phyloP scores from a whole-genome alignment of 2,888 invertebrate species.

The Amiota minor region DNA sequence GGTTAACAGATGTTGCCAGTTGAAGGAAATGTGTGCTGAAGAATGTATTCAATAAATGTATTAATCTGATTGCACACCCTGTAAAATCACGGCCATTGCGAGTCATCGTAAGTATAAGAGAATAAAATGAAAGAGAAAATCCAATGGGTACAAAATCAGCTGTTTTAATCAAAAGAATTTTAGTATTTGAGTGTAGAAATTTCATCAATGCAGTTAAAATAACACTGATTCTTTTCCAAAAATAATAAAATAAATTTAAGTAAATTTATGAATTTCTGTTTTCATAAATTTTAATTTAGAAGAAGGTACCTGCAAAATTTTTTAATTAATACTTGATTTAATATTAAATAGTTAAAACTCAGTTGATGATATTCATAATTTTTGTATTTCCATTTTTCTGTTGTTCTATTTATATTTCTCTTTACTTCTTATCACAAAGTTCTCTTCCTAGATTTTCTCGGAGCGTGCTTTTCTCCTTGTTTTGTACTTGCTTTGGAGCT shows the following conservation, averaged over 20 bases:
- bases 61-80: no score
- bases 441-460: background rate
- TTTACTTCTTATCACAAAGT: background rate
- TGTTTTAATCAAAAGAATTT: background rate
- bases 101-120: no score
- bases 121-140: no score
- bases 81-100: no score
- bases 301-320: no score
- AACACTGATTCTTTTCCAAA: background rate
- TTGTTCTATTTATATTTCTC: background rate
- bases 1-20: no score
- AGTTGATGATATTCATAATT: background rate
- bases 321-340: background rate
- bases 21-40: no score
- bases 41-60: no score
- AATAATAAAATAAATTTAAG: background rate
- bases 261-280: no score
- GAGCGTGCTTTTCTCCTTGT: background rate
- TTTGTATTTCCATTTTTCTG: background rate
- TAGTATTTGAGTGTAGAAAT: no score
- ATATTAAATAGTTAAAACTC: background rate
- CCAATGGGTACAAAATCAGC: slow-evolving; percentile 1
- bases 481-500: slow-evolving; percentile 10
- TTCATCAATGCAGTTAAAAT: background rate
- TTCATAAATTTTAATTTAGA: no score